Evolutionary conservation across 2,888 invertebrate genomes (phyloP).

Genomic region (Dryomyza anilis): DNA sequence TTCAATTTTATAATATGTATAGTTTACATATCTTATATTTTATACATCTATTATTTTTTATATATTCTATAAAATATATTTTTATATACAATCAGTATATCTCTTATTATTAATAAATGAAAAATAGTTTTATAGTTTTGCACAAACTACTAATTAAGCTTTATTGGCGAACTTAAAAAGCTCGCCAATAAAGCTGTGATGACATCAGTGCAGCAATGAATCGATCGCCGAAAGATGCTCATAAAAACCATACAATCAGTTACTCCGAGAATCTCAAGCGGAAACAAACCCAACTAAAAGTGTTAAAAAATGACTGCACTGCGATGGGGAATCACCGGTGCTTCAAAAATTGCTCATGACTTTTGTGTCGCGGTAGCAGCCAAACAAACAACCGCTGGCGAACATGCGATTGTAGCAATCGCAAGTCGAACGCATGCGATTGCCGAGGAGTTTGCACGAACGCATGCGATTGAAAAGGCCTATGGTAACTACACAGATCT

Average conservation of each 20-base stretch:
- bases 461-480: slow-evolving; percentile 69
- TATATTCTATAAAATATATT: too few species aligned
- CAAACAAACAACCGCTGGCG: slow-evolving; percentile 67
- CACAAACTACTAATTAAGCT: too few species aligned
- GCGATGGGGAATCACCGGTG: slow-evolving; percentile 82
- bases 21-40: too few species aligned
- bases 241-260: slow-evolving; percentile 1
- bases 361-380: slow-evolving; percentile 72
- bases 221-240: too few species aligned
- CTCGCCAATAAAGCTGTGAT: too few species aligned
- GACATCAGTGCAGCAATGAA: too few species aligned
- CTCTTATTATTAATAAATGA: too few species aligned
- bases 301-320: slow-evolving; percentile 49
- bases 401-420: slow-evolving; percentile 74
- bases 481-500: slow-evolving; percentile 77
- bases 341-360: slow-evolving; percentile 82
- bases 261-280: not conserved
- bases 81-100: too few species aligned
- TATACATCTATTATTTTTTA: too few species aligned
- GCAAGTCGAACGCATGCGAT: slow-evolving; percentile 73
- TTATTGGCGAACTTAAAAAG: too few species aligned
- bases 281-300: not conserved
- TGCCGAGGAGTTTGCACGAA: slow-evolving; percentile 74
- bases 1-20: too few species aligned
- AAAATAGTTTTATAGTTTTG: too few species aligned